Evolutionary conservation across 1,140 invertebrate species (phyloP).

Genomic region (Drosophila simulans): DNA sequence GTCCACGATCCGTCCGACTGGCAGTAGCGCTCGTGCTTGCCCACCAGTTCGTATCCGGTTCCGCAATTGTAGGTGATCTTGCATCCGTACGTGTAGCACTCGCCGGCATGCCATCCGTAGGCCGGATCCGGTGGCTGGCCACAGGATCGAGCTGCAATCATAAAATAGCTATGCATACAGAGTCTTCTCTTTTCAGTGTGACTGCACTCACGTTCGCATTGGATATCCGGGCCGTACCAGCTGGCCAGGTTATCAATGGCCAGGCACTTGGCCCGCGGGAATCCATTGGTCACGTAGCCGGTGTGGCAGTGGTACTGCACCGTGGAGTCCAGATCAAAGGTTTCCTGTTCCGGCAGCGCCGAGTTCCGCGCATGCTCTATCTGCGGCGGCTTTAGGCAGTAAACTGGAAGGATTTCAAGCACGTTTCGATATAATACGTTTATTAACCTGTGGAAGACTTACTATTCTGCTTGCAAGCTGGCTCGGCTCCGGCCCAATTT

Average conservation of each 20-base stretch:
- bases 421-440: rapidly evolving
- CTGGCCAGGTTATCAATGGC: conserved; percentile 93
- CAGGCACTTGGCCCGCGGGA: conserved; percentile 89
- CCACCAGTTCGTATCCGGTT: conserved; percentile 95
- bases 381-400: conserved; percentile 94
- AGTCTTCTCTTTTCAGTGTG: not conserved
- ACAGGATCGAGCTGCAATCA: conserved; percentile 90
- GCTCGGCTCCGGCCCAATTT: conserved; percentile 94
- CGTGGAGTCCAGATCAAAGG: conserved; percentile 92
- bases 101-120: conserved; percentile 96
- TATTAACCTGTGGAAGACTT: conserved; percentile 61
- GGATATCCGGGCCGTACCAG: conserved; percentile 97
- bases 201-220: conserved; percentile 93
- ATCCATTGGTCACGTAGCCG: conserved; percentile 72
- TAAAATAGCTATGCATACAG: not conserved
- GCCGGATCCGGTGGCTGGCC: conserved; percentile 94
- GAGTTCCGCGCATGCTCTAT: conserved; percentile 95
- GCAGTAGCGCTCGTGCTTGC: conserved; percentile 92
- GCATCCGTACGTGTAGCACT: conserved; percentile 96
- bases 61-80: conserved; percentile 96
- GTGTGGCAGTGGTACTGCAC: conserved; percentile 96
- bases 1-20: conserved; percentile 95
- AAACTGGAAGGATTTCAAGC: conserved; percentile 86
- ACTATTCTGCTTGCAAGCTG: conserved; percentile 95
- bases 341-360: conserved; percentile 91